These are phyloP conservation scores for Drosophila obscura DNA, from an alignment of 1,140 invertebrate species.

Conservation along the genomic window DNA sequence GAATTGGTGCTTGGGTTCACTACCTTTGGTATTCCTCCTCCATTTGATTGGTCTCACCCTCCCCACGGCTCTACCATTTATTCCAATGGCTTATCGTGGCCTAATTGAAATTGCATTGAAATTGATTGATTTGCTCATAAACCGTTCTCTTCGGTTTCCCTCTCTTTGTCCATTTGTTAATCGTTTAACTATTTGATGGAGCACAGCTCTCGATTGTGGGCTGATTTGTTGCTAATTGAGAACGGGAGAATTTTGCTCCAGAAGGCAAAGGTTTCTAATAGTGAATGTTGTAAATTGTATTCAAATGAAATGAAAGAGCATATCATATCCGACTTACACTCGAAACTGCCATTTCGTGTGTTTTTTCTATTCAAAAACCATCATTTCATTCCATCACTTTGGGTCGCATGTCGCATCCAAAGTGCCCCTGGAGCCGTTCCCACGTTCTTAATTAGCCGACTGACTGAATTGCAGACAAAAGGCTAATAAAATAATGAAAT, in stretches of 20 bases:
- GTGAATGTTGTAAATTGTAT: conserved; percentile 39
- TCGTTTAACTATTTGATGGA: conserved; percentile 53
- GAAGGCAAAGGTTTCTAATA: conserved; percentile 22
- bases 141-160: conserved; percentile 12
- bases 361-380: too few species aligned
- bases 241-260: conserved; percentile 12
- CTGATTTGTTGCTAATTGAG: conserved; percentile 53
- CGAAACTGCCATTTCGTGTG: too few species aligned
- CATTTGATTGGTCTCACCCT: conserved; percentile 68
- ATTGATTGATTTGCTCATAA: conserved; percentile 80
- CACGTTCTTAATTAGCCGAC: conserved; percentile 73
- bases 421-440: conserved; percentile 48
- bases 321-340: too few species aligned
- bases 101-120: conserved; percentile 82
- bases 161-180: conserved; percentile 41
- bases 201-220: conserved; percentile 13
- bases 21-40: conserved; percentile 29
- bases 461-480: conserved; percentile 24
- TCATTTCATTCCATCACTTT: background rate
- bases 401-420: conserved; percentile 25
- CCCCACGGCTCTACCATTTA: background rate
- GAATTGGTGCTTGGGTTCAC: too few species aligned
- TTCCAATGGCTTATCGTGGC: conserved; percentile 55
- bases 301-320: conserved; percentile 26
- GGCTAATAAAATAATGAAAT: conserved; percentile 25